Base-by-base conservation (phyloP, 2,797 vertebrate species). In the Nannoperca australis region DNA sequence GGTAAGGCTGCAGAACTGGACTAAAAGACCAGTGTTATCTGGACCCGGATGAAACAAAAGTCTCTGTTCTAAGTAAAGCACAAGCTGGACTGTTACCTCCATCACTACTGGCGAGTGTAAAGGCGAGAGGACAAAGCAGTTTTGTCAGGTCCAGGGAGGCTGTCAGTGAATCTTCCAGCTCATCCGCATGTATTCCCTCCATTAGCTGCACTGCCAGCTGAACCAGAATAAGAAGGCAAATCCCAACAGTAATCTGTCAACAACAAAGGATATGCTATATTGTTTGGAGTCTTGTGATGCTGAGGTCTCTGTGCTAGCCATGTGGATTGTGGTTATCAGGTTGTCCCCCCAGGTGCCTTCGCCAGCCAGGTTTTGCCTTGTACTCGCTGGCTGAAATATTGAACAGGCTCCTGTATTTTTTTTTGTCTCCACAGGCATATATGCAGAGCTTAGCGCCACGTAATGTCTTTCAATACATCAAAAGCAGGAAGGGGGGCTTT, bases 401-500 rank as follows among this genome's bases (percentile, higher is more conserved):
- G 84, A 77, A 90, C 72, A 47, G 22, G 68, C 53, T 84, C 54
- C 76, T 86, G 68, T 56, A 69, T 75, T 79, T 85, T 79, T 75
- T 58, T 50, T 78, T 65, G 65, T 79, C 91, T 89, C 85, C 74
- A 86, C 82, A 86, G 91, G 85, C 79, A 72, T 85, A 76, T 80
- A 84, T 89, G 81, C 74, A 85, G 83, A 85, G 83, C 72, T 89
- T 86, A 88, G 87, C 56, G 79, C 79, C 60, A 64, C 85, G 77
- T 89, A 88, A 92, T 92, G 84, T 85, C 73, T 87, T 88, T 84
- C 88, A 86, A 85, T 88, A 84, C 76, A 89, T 92, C 86, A 90
- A 80, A 85, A 78, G 75, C 73, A 69, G 54, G 36, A 70, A 70
- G 47, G 76, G 77, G 58, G 76, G 47, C 60, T 72, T 77, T 81